phyloP scores from a whole-genome alignment of 2,113 vertebrate species.

The Ammodramus savannarum region DNA sequence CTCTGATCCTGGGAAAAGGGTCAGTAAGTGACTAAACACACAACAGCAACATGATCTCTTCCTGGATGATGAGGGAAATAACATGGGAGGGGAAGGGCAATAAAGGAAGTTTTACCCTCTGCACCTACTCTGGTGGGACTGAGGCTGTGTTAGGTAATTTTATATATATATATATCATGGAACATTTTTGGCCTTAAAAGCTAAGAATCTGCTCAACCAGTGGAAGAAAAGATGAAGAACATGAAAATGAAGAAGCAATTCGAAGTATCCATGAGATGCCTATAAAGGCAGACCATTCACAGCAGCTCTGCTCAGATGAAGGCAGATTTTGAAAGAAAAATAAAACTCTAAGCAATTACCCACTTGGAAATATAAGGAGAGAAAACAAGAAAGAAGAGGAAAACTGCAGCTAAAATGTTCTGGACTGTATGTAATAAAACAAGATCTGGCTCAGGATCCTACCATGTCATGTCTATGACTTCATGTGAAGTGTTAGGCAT shows the following conservation, averaged over 20 bases:
- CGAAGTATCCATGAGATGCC: neutral
- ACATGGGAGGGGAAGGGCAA: neutral
- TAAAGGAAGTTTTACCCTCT: neutral
- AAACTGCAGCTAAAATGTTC: neutral
- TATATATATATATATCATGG: neutral
- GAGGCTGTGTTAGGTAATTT: neutral
- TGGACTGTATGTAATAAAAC: neutral
- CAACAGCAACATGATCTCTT: neutral
- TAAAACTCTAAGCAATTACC: neutral
- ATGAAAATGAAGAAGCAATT: neutral
- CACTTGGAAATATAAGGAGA: neutral
- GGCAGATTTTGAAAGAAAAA: neutral
- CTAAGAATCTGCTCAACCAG: neutral
- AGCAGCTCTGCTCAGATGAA: neutral
- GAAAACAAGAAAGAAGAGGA: neutral
- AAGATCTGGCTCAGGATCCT: neutral
- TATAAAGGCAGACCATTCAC: neutral
- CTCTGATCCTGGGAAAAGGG: neutral
- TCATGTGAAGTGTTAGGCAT: fast-evolving
- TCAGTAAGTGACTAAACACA: neutral
- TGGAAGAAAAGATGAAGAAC: neutral
- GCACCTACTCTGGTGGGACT: neutral
- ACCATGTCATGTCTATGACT: fast-evolving
- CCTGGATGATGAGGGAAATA: neutral
- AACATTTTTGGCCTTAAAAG: neutral